These are phyloP conservation scores for Maconellicoccus hirsutus DNA, from an alignment of 1,140 invertebrate species.

Conservation along the genomic window DNA sequence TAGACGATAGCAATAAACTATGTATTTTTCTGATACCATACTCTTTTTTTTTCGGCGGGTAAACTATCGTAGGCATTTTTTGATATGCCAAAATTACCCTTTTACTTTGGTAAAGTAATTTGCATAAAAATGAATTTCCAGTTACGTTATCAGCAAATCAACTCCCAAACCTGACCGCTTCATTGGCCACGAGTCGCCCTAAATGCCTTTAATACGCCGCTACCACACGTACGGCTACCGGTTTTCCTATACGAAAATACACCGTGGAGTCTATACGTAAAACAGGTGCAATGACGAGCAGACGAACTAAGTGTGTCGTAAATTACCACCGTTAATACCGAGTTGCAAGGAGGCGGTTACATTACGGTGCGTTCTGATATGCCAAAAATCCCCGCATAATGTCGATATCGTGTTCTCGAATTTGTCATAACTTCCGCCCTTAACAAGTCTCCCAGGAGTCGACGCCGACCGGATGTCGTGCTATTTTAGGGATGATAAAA, in stretches of 20 bases:
- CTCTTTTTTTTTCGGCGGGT: not conserved
- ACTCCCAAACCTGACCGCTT: not conserved
- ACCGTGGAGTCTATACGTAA: not conserved
- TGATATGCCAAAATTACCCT: conserved; percentile 8
- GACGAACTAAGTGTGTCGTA: conserved; percentile 2
- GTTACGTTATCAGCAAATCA: not conserved
- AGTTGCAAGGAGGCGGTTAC: no score
- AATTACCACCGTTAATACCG: not conserved
- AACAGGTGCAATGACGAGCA: not conserved
- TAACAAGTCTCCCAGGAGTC: not conserved
- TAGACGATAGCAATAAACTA: not conserved
- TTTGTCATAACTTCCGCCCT: not conserved
- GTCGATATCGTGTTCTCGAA: not conserved
- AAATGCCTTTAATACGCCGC: not conserved
- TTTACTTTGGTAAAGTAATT: not conserved
- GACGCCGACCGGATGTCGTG: not conserved
- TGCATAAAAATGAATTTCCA: conserved; percentile 9
- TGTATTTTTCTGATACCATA: not conserved
- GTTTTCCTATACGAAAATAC: not conserved
- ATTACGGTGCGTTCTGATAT: not conserved
- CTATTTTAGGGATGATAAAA: not conserved
- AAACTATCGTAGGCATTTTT: not conserved
- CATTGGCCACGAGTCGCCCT: not conserved
- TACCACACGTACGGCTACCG: not conserved
- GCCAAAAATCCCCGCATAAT: not conserved